Evolutionary conservation across 2,888 invertebrate genomes (phyloP), one percentile per base, ranked within the genome.

Genomic region (Epiblema foenella): DNA sequence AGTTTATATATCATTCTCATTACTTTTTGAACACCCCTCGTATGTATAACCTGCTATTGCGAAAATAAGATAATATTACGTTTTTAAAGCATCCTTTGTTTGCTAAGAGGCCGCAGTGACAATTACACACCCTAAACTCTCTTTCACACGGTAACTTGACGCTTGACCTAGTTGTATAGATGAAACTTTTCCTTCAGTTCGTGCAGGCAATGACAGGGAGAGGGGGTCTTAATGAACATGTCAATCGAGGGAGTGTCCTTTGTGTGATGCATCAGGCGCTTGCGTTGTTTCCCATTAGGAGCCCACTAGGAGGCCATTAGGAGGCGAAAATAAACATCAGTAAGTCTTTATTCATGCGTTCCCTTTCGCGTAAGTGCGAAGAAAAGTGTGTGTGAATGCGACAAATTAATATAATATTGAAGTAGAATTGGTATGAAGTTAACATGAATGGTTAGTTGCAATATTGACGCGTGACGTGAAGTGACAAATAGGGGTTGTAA

Each of bases 191-290:
- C 24, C 66, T 58, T 17, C 24, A 46, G 51, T 49, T 20, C 11
- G 68, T 29, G 18, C 18, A 42, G 18, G 15, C 8, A 11, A 42
- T 20, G 29, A 15, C 37, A 33, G 46, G 18, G 20, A 49, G 12
- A 24, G 20, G 37, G 49, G 56, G 62, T 56, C 71, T 71, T 71
- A 71, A 71, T 71, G 71, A 71, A 71, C 57, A 57, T 67, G 71
- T 71, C 71, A 71, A 67, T 62, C 62, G 60, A 24, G 33, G 49
- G 15, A 52, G 39, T 51, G 49, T 54, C 60, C 67, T 71, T 71
- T 62, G 42, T 71, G 67, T 20, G 66, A 15, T 66, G 70, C 65
- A 65, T 39, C 68, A 37, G 68, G 17, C 54, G n/a, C 20, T 51
- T 33, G 69, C 64, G 64, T 69, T 65, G 69, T 69, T 52, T 58